Percentiles rank a stretch among this genome's conserved stretches.
Evolutionary conservation across 92 coral and sea anemone species (phyloP).

Genomic region (Umimayanthus chanpuru): DNA sequence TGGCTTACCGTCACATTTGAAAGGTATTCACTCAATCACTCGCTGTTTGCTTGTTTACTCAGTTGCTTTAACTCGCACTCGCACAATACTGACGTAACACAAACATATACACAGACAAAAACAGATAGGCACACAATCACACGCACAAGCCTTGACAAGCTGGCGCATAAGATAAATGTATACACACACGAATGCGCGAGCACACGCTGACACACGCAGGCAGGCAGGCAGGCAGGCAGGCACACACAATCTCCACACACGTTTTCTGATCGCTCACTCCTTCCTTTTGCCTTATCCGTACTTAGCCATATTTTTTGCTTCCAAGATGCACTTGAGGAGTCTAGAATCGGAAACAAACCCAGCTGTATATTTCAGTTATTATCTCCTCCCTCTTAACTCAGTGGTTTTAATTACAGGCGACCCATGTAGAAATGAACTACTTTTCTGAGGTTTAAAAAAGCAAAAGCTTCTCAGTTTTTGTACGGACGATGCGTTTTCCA

Average conservation of each 20-base stretch:
- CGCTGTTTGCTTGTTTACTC: background rate
- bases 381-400: background rate
- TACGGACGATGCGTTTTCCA: background rate
- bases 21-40: background rate
- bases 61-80: too few species aligned
- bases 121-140: too few species aligned
- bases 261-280: background rate
- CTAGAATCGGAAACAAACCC: background rate
- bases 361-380: background rate
- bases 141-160: too few species aligned
- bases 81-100: too few species aligned
- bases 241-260: too few species aligned
- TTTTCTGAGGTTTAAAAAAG: background rate
- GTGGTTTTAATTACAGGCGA: background rate
- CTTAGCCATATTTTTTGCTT: too few species aligned
- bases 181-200: background rate
- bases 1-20: background rate
- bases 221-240: too few species aligned
- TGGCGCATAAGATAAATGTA: too few species aligned
- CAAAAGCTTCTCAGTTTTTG: background rate
- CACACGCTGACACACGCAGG: too few species aligned
- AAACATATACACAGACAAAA: too few species aligned
- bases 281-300: too few species aligned
- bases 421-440: background rate
- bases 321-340: background rate